Evolutionary conservation across 2,888 invertebrate genomes (phyloP), one percentile per base, ranked within the genome.

Genomic region (Drosophila anomalata): DNA sequence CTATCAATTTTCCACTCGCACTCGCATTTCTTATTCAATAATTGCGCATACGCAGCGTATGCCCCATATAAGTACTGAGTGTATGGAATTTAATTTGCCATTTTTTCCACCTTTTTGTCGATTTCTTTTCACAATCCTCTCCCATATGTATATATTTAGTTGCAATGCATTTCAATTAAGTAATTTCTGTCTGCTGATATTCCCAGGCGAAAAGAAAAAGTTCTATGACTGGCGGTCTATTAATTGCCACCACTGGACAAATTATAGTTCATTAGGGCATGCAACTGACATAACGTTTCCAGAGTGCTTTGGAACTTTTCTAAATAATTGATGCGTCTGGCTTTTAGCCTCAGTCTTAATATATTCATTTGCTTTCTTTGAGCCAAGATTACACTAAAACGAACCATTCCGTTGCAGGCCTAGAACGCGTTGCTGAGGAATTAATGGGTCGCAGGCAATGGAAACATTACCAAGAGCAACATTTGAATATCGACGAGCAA

Each of bases 371-470:
- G 6, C 5, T 36, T 36, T 2, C 6, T 36, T 29, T 29, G 29
- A 9, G n/a, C n/a, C n/a, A 36, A 36, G 36, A 36, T 36, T 36
- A 1, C 14, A 36, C 14, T n/a, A 36, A 36, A n/a, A 36, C 7
- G 6, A 6, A 29, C 0, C 36, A 1, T 3, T 29, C 5, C 2
- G 6, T 50, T 58, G 29, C 93, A 97, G 97, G 97, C 95, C 95
- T 97, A 96, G 97, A 97, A 96, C 95, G 96, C 94, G 96, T 97
- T 94, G 97, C 97, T 94, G 97, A 97, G 94, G 97, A 97, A 96
- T 96, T 97, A 95, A 97, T 97, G 97, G 97, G 97, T 94, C 96
- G 96, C 94, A 95, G 96, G 95, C 96, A 96, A 97, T 97, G 97
- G 97, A 96, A 96, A 95, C 95, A 96, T 94, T 97, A 96, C 93